Conservation (phyloP, 2,113 vertebrate genomes). For the Ginglymostoma cirratum region DNA sequence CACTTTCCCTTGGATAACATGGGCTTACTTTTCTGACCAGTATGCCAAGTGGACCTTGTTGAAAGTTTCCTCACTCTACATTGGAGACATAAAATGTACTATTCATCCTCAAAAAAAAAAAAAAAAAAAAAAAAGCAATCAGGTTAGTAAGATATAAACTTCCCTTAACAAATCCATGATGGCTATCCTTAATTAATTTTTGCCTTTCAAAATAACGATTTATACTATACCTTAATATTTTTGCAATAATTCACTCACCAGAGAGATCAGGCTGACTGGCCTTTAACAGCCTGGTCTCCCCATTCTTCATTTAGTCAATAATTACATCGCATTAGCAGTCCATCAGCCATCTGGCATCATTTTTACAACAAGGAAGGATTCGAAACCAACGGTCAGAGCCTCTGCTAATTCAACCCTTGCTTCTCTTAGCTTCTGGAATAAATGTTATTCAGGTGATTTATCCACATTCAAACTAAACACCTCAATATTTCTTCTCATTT, state of each 20-base stretch:
- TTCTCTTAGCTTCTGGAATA: not conserved
- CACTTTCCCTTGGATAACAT: not conserved
- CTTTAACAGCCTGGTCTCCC: not conserved
- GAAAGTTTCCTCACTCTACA: not conserved
- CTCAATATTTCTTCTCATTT: not conserved
- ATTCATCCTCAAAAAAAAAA: not conserved
- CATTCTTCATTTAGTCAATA: not conserved
- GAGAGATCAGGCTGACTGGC: not conserved
- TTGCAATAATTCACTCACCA: not conserved
- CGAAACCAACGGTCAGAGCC: not conserved
- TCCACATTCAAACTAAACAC: not conserved
- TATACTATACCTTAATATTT: not conserved
- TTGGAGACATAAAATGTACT: not conserved
- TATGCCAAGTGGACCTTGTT: not conserved
- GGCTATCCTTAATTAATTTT: not conserved
- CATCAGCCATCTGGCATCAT: not conserved
- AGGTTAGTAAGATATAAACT: not conserved
- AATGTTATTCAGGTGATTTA: not conserved
- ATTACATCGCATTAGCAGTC: not conserved
- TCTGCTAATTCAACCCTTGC: not conserved
- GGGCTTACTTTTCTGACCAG: not conserved
- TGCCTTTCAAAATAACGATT: not conserved
- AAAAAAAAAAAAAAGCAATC: not conserved
- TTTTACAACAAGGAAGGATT: not conserved
- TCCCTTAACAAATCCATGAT: not conserved